Conservation (phyloP, 2,888 invertebrate species). For the Auanema sp. region DNA sequence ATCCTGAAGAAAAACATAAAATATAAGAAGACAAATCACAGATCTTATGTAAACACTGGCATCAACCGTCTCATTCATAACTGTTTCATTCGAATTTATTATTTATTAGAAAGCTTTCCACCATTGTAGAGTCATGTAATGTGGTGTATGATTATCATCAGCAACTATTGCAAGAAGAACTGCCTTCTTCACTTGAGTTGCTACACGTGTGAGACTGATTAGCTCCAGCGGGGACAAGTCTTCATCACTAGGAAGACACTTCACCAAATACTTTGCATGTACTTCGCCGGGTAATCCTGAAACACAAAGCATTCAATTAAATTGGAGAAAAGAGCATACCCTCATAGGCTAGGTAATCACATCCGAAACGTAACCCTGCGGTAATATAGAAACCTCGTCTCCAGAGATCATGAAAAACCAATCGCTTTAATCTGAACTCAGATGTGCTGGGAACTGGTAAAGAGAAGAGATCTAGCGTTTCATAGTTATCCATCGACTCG, state of each 20-base stretch:
- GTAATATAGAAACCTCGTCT: constrained; percentile 22
- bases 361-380: constrained; percentile 19
- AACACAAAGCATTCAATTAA: neutral
- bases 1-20: neutral
- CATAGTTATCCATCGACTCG: constrained; percentile 4
- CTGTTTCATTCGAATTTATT: neutral
- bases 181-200: constrained; percentile 22
- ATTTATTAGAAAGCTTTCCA: constrained; percentile 14
- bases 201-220: constrained; percentile 19
- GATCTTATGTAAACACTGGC: too few relatives aligned
- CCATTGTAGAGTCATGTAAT: constrained; percentile 19
- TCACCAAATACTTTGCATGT: constrained; percentile 15
- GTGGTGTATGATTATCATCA: constrained; percentile 16
- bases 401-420: constrained; percentile 21
- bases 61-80: too few relatives aligned
- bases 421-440: constrained; percentile 13
- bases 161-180: constrained; percentile 19
- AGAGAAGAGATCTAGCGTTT: constrained; percentile 3
- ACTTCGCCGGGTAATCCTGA: constrained; percentile 17
- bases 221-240: constrained; percentile 12
- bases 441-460: constrained; percentile 14
- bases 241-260: constrained; percentile 11
- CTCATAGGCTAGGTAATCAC: constrained; percentile 21
- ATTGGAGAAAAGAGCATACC: neutral
- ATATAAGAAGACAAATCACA: constrained; percentile 1